A percentile compares a stretch with the other conserved stretches of the same genome.
phyloP scores from a whole-genome alignment of 2,113 vertebrate species.

The Petroica traversi region DNA sequence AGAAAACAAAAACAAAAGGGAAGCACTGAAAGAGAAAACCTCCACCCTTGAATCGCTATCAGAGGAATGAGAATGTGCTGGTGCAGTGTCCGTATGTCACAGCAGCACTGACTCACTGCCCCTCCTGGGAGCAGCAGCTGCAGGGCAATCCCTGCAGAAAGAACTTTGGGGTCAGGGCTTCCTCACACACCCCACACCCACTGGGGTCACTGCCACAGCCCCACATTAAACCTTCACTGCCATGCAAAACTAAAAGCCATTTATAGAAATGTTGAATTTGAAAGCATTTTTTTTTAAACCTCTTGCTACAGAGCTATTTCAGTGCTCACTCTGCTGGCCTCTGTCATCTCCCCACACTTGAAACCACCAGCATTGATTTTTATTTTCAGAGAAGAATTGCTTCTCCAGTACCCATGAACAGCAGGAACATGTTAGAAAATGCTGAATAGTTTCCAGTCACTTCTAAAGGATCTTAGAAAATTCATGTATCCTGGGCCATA shows the following conservation, averaged over 20 bases:
- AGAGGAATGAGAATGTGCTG: not conserved
- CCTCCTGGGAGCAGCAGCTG: not conserved
- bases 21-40: not conserved
- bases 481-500: not conserved
- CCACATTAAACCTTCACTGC: not conserved
- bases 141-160: not conserved
- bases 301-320: not conserved
- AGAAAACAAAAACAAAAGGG: not conserved
- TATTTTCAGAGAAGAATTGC: not conserved
- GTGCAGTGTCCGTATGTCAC: not conserved
- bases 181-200: not conserved
- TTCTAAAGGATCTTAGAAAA: not conserved
- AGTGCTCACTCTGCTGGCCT: not conserved
- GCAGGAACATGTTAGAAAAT: not conserved
- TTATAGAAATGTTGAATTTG: not conserved
- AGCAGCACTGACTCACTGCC: not conserved
- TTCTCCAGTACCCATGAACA: not conserved
- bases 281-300: accelerated
- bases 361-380: not conserved
- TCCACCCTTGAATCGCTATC: not conserved
- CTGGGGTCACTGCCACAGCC: not conserved
- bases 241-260: not conserved
- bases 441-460: not conserved
- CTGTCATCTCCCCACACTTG: not conserved
- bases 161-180: not conserved